Evolutionary conservation across 2,888 invertebrate genomes (phyloP).

Genomic region (Eupithecia inturbata): DNA sequence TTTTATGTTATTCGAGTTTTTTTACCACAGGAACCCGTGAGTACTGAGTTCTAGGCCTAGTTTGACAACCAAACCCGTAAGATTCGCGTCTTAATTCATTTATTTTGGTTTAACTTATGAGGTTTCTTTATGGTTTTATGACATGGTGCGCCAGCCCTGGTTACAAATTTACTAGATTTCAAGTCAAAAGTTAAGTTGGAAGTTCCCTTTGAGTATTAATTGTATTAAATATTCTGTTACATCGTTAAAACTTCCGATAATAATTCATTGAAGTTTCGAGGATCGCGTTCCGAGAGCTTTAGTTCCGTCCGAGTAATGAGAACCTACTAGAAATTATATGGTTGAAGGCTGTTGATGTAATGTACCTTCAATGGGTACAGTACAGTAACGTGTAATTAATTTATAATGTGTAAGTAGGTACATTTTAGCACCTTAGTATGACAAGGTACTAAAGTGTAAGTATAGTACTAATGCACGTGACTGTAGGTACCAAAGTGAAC

Average conservation of each 20-base stretch:
- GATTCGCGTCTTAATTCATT: no score
- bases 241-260: conserved; percentile 47
- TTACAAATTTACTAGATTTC: conserved; percentile 1
- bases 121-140: not conserved
- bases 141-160: not conserved
- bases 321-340: not conserved
- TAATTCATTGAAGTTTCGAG: conserved; percentile 22
- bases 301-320: not conserved
- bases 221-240: conserved; percentile 47
- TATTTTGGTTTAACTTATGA: not conserved
- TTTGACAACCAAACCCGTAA: no score
- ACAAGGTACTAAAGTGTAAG: no score
- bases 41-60: no score
- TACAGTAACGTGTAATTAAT: not conserved
- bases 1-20: no score
- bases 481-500: no score
- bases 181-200: conserved; percentile 9
- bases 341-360: not conserved
- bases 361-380: not conserved
- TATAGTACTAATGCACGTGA: no score
- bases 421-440: no score
- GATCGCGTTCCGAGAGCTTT: conserved; percentile 15
- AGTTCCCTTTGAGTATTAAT: conserved; percentile 29
- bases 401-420: not conserved
- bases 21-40: no score